Base-by-base conservation (phyloP, 2,888 invertebrate genomes). In the Drosophila antonietae region DNA sequence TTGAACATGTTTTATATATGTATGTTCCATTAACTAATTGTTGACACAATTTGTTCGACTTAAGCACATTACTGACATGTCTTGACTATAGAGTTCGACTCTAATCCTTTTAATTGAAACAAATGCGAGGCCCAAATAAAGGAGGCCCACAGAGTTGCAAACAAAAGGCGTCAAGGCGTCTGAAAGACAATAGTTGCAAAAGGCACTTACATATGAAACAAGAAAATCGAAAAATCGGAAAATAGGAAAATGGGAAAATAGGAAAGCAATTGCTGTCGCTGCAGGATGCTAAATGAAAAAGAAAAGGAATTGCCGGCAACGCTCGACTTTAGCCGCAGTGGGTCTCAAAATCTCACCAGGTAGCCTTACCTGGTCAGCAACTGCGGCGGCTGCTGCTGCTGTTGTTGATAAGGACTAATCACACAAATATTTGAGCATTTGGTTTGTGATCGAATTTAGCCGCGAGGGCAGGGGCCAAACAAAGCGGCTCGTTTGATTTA, bases 391-490 rank as follows among this genome's bases (percentile, higher is more conserved):
- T 53, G 58, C 68, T 39, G 58, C 53, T 62, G 76, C 73, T 62
- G 58, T 51, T 69, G 76, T 80, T 85, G 91, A 91, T 90, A 91
- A 90, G 90, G 90, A 90, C 90, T 89, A 89, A 90, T 89, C 90
- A 88, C 83, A 90, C 85, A 91, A 91, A 91, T 91, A 91, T 91
- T 91, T 91, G 86, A 90, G 81, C 82, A 84, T 91, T 89, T 47
- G 75, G 78, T 76, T 84, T 84, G 81, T 78, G 83, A 88, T 84
- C 82, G 80, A 72, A 78, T 62, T 72, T 76, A 59, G 71, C 79
- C 77, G 82, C 79, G 72, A 51, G 49, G 31, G 76, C 76, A 55
- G n/a, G 28, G 41, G 55, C 71, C 52, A 70, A 60, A 75, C 67
- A 75, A 75, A 72, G 83, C 89, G 84, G 80, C 64, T 10, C 75